These are phyloP conservation scores for Vombatus ursinus DNA, from an alignment of 2,113 vertebrate genomes.

Conservation along the genomic window DNA sequence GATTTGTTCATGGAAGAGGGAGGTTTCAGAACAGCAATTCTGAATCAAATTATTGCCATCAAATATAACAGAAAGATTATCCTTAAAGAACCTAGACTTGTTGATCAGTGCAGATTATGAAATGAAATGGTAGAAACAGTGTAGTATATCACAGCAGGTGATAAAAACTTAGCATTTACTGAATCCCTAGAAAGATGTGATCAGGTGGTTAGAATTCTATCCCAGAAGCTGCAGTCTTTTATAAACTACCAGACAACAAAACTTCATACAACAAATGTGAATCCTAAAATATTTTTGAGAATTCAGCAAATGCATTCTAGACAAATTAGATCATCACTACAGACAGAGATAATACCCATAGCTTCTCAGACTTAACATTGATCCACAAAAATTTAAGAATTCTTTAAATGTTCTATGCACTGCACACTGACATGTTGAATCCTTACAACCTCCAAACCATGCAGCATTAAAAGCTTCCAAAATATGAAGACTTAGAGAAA, in stretches of 20 bases:
- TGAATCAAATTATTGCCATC: not conserved
- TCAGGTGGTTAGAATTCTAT: not conserved
- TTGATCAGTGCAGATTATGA: not conserved
- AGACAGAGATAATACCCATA: not conserved
- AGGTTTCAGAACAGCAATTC: not conserved
- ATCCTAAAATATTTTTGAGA: not conserved
- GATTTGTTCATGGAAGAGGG: not conserved
- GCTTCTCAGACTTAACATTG: not conserved
- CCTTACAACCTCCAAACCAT: not conserved
- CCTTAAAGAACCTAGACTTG: not conserved
- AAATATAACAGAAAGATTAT: not conserved
- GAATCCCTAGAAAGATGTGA: not conserved
- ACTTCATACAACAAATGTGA: not conserved
- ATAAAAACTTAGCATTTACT: not conserved
- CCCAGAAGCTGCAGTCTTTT: not conserved
- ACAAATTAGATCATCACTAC: not conserved
- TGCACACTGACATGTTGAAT: not conserved
- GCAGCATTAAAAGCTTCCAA: not conserved
- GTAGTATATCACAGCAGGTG: not conserved
- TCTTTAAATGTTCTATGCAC: not conserved
- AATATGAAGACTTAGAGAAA: not conserved
- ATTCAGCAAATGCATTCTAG: not conserved
- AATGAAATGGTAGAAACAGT: not conserved
- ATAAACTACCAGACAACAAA: not conserved
- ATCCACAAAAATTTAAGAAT: not conserved